phyloP scores from a whole-genome alignment of 2,797 vertebrate species.

The Gouania willdenowi region DNA sequence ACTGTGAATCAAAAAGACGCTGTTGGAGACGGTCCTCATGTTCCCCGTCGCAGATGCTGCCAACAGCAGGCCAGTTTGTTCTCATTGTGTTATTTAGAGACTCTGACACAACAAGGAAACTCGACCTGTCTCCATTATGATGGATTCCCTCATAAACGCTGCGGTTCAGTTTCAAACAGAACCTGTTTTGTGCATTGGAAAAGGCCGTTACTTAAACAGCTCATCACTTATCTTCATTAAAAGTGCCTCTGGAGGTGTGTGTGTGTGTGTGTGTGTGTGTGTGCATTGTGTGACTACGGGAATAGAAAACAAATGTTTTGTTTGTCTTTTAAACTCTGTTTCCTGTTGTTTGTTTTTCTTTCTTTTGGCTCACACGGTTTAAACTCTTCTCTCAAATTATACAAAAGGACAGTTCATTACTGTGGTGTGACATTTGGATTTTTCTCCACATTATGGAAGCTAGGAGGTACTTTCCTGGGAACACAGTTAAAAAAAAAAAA shows the following conservation, averaged over 20 bases:
- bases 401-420: slow-evolving; percentile 17
- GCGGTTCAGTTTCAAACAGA: slow-evolving; percentile 49
- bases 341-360: slow-evolving; percentile 29
- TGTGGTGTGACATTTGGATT: slow-evolving; percentile 2
- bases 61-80: slow-evolving; percentile 28
- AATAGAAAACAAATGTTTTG: slow-evolving; percentile 25
- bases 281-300: background rate
- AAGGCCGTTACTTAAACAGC: slow-evolving; percentile 56
- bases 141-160: slow-evolving; percentile 47
- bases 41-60: slow-evolving; percentile 47
- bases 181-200: slow-evolving; percentile 63
- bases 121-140: slow-evolving; percentile 50
- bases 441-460: background rate
- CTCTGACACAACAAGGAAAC: slow-evolving; percentile 58
- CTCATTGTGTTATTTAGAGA: slow-evolving; percentile 39
- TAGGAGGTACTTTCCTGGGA: background rate
- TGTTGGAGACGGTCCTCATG: slow-evolving; percentile 31
- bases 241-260: slow-evolving; percentile 31
- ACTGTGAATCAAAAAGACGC: slow-evolving; percentile 35
- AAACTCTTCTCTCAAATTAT: slow-evolving; percentile 18
- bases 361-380: slow-evolving; percentile 13
- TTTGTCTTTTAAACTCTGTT: slow-evolving; percentile 19
- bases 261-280: background rate
- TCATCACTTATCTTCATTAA: slow-evolving; percentile 35
- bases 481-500: no score